Conservation (phyloP, 2,797 vertebrate species). For the Myotis pilosus region DNA sequence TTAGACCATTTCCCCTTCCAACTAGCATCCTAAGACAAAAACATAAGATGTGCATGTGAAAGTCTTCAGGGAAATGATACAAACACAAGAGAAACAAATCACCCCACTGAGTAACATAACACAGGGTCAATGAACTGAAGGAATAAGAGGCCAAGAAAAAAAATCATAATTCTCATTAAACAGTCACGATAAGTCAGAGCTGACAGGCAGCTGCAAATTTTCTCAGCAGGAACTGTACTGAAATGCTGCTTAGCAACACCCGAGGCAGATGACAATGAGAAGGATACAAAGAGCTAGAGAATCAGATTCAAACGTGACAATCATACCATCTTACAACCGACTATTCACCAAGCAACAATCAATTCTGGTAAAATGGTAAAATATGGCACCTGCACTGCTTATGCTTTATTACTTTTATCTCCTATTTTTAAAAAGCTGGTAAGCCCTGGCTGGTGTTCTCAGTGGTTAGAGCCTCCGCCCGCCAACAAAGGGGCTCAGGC, state of each 20-base stretch:
- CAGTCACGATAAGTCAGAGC: slow-evolving; percentile 54
- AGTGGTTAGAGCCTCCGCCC: too few relatives aligned
- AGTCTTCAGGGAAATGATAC: slow-evolving; percentile 37
- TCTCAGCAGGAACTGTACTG: slow-evolving; percentile 67
- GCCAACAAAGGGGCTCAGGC: too few relatives aligned
- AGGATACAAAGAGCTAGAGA: slow-evolving; percentile 55
- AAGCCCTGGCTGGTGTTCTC: not conserved
- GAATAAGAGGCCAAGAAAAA: slow-evolving; percentile 21
- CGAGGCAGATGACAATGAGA: slow-evolving; percentile 58
- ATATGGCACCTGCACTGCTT: not conserved
- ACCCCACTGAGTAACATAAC: slow-evolving; percentile 32
- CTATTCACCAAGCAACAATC: not conserved
- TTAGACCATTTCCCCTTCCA: slow-evolving; percentile 37
- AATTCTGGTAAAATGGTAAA: slow-evolving; percentile 37
- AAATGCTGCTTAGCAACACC: slow-evolving; percentile 76
- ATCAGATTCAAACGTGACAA: slow-evolving; percentile 58
- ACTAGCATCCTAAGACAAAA: slow-evolving; percentile 55
- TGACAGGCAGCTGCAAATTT: slow-evolving; percentile 74
- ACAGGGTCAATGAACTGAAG: slow-evolving; percentile 50
- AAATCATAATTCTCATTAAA: slow-evolving; percentile 70
- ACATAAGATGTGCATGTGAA: slow-evolving; percentile 38
- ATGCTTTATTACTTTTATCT: slow-evolving; percentile 15
- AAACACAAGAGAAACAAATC: slow-evolving; percentile 54
- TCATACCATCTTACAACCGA: slow-evolving; percentile 14
- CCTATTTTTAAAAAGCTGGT: not conserved